Percentiles rank a stretch among this genome's conserved stretches.
Evolutionary conservation across 2,113 vertebrate species (phyloP).

Genomic region (Sprattus sprattus): DNA sequence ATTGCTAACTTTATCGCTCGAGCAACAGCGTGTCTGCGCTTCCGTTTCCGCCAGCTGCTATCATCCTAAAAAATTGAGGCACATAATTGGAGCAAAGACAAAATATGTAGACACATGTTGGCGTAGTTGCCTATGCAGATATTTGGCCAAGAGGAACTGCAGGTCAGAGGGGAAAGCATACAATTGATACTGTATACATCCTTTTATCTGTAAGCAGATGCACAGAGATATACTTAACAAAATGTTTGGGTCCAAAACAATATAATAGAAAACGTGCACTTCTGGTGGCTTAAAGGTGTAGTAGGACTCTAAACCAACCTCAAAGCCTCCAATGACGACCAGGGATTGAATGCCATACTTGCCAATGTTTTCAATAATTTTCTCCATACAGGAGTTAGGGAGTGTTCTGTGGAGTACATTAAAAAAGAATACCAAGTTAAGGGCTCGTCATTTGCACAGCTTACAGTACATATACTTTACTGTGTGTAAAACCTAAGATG

Average conservation of each 20-base stretch:
- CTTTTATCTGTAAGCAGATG: not conserved
- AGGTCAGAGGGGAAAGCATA: not conserved
- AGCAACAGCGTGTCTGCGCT: no score
- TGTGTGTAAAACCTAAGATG: not conserved
- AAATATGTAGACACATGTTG: not conserved
- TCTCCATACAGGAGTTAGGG: slow-evolving; percentile 81
- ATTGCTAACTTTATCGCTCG: no score
- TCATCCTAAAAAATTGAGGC: no score
- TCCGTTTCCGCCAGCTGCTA: no score
- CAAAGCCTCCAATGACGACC: slow-evolving; percentile 90
- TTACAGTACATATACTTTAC: not conserved
- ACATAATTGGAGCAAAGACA: not conserved
- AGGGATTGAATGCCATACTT: slow-evolving; percentile 82
- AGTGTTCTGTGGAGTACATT: slow-evolving; percentile 74
- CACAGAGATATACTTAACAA: not conserved
- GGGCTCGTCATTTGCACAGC: not conserved
- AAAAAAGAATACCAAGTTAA: not conserved
- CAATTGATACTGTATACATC: not conserved
- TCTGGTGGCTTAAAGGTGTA: not conserved
- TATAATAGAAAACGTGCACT: not conserved
- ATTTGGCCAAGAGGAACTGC: not conserved
- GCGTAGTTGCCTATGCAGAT: not conserved
- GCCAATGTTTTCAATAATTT: slow-evolving; percentile 80
- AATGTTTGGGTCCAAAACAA: not conserved
- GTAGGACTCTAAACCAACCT: slow-evolving; percentile 68